These are phyloP conservation scores for Morinoia aosen DNA, from an alignment of 2,888 invertebrate genomes.

Conservation along the genomic window DNA sequence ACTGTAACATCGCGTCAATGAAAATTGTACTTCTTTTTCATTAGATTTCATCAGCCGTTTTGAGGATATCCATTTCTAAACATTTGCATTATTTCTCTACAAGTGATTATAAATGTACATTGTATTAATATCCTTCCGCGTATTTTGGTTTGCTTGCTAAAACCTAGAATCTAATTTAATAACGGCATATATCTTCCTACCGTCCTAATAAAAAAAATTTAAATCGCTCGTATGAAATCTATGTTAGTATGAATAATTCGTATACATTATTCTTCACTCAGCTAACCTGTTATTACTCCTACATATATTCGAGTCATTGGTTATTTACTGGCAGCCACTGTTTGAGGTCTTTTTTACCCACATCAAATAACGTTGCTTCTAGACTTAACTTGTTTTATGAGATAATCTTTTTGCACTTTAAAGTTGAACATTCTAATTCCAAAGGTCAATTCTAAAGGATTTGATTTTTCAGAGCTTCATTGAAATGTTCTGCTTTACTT, in stretches of 20 bases:
- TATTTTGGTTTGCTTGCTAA: too few relatives aligned
- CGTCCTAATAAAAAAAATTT: too few relatives aligned
- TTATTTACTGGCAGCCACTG: not conserved
- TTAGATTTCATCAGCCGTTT: not conserved
- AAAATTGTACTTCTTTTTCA: not conserved
- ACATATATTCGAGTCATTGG: not conserved
- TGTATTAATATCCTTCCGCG: too few relatives aligned
- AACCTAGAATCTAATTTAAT: not conserved
- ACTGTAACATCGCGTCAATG: not conserved
- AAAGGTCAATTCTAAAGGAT: not conserved
- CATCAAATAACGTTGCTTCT: not conserved
- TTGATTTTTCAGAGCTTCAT: not conserved
- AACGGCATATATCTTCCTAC: too few relatives aligned
- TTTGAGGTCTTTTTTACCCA: too few relatives aligned
- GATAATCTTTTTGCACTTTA: not conserved
- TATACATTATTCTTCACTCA: not conserved
- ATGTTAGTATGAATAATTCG: not conserved
- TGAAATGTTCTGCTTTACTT: not conserved
- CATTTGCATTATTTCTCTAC: not conserved
- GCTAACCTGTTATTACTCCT: not conserved
- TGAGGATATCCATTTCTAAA: not conserved
- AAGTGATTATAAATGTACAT: too few relatives aligned
- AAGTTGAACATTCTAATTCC: not conserved
- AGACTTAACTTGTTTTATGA: not conserved
- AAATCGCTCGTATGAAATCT: not conserved